These are phyloP conservation scores for Leiothrix lutea DNA, from an alignment of 2,113 vertebrate genomes.

Conservation along the genomic window DNA sequence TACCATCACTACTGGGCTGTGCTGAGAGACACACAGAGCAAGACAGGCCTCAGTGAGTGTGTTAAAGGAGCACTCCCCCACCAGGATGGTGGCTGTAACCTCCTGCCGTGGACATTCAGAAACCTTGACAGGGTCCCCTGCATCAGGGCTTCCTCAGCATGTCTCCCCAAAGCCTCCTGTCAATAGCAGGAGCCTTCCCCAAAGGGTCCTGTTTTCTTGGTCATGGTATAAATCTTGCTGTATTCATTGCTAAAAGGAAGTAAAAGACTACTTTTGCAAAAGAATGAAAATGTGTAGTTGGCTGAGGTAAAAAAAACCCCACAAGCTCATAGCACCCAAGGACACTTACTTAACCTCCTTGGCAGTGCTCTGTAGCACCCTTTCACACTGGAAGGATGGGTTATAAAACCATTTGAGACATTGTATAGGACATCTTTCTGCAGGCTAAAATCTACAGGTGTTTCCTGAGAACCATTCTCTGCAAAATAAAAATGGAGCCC, in stretches of 20 bases:
- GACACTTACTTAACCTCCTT: not conserved
- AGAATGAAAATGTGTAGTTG: not conserved
- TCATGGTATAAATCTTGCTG: not conserved
- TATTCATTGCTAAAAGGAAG: not conserved
- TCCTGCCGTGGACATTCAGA: not conserved
- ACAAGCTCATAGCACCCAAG: not conserved
- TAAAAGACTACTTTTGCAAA: not conserved
- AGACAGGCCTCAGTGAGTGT: not conserved
- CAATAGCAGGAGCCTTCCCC: not conserved
- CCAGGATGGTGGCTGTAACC: not conserved
- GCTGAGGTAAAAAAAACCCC: not conserved
- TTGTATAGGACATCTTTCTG: not conserved
- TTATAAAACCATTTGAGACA: not conserved
- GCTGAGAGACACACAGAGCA: not conserved
- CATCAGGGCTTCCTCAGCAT: not conserved
- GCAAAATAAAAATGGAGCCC: not conserved
- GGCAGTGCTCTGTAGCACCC: accelerated
- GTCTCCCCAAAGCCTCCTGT: not conserved
- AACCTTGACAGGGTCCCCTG: not conserved
- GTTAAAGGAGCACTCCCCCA: not conserved
- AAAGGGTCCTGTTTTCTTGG: not conserved
- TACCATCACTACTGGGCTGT: not conserved
- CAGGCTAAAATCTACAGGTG: not conserved
- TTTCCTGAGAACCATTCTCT: not conserved
- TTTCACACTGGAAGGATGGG: not conserved